Evolutionary conservation across 2,113 vertebrate genomes (phyloP).

Genomic region (Vanacampus margaritifer): DNA sequence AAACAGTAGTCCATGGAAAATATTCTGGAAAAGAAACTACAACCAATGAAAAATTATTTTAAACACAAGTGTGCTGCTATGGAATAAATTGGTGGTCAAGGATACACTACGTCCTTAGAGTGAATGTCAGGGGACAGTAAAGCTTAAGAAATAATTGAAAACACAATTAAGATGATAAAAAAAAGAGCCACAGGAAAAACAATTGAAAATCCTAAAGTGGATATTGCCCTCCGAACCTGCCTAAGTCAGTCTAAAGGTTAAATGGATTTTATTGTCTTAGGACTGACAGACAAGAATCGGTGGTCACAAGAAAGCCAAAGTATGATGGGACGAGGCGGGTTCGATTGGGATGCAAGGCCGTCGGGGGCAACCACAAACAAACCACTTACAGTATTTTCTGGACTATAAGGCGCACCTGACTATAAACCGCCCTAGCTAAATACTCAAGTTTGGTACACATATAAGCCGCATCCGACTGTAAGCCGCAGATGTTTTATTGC

Average conservation of each 20-base stretch:
- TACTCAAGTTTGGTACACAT: too few relatives aligned
- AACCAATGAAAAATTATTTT: conserved; percentile 5
- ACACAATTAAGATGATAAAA: conserved; percentile 62
- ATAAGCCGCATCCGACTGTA: too few relatives aligned
- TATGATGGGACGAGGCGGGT: background rate
- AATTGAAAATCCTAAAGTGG: conserved; percentile 47
- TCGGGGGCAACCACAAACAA: background rate
- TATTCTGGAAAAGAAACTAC: conserved; percentile 11
- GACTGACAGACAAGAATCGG: conserved; percentile 53
- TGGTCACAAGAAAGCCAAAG: conserved; percentile 8
- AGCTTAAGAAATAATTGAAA: conserved; percentile 63
- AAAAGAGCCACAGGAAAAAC: conserved; percentile 41
- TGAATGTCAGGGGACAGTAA: conserved; percentile 62
- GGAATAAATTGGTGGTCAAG: background rate
- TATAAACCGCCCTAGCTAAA: too few relatives aligned
- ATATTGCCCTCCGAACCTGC: conserved; percentile 44
- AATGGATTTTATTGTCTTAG: conserved; percentile 63
- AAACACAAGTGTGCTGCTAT: conserved; percentile 17
- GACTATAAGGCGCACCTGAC: too few relatives aligned
- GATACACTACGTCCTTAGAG: conserved; percentile 35
- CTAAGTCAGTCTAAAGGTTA: conserved; percentile 61
- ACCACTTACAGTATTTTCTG: too few relatives aligned
- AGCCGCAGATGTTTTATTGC: too few relatives aligned
- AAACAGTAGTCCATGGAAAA: conserved; percentile 24
- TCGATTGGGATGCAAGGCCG: background rate